phyloP scores from a whole-genome alignment of 2,797 vertebrate species.

The Caiman crocodilus region DNA sequence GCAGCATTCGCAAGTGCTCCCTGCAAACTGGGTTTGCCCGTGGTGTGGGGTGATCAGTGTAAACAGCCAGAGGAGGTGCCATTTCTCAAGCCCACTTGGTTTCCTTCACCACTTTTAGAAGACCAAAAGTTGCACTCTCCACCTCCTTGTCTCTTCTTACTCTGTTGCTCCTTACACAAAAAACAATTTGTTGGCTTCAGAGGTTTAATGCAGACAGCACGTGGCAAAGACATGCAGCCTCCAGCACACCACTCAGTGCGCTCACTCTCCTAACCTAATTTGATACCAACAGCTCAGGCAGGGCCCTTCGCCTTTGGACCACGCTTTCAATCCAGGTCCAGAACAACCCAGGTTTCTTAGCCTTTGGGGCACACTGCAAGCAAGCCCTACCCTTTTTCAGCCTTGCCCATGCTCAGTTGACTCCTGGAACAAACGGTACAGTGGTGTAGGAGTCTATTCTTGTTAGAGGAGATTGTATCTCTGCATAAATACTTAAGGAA shows the following conservation, averaged over 20 bases:
- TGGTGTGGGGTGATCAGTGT: neutral
- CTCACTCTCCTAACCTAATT: neutral
- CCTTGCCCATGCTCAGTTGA: neutral
- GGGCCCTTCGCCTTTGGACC: neutral
- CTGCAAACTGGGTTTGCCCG: rapidly evolving
- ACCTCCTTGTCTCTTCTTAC: neutral
- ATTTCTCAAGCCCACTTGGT: neutral
- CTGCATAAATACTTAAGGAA: constrained; percentile 8
- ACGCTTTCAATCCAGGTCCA: neutral
- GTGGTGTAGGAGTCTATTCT: neutral
- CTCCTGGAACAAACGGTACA: neutral
- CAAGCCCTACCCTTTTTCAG: neutral
- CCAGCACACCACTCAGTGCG: neutral
- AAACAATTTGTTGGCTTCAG: neutral
- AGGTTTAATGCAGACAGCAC: neutral
- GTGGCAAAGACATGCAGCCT: neutral
- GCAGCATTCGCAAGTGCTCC: neutral
- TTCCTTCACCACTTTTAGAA: constrained; percentile 17
- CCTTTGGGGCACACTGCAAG: neutral
- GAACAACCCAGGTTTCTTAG: neutral
- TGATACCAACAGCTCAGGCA: neutral
- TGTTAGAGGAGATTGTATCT: constrained; percentile 3
- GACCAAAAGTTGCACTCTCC: neutral
- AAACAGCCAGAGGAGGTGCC: neutral
- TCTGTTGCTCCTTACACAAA: neutral